Base-by-base conservation (phyloP, 2,797 vertebrate species). In the Diglossa cyanea region DNA sequence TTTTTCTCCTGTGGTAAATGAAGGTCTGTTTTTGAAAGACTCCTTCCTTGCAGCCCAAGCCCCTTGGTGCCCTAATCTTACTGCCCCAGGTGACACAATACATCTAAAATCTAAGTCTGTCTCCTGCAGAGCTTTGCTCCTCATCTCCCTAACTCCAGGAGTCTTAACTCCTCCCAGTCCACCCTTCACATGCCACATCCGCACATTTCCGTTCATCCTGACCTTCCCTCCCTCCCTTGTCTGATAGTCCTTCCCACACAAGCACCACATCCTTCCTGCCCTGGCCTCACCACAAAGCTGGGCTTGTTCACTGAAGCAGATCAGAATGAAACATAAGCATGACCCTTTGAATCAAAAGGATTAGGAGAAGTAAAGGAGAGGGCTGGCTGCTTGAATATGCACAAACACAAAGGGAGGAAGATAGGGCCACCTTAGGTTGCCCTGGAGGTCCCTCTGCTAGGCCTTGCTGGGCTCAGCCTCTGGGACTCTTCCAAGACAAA, bases 191-290 rank as follows among this genome's bases (percentile, higher is more conserved):
- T n/a, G 58, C 65, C 85, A 84, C 54, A 78, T 77, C 88, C 0
- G 3, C 68, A 58, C 39, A 18, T 93, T 95, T 93, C 86, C 2
- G 2, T 70, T 95, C 86, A 84, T 73, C 76, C 61, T 4, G 4
- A 81, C 61, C 61, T 83, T 44, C 73, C 65, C 47, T 91, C 55
- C 68, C 74, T 79, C 53, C 37, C 55, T 88, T 6, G 48, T 40
- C 88, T 80, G 78, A 94, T 20, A 88, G 58, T 39, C 73, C 82
- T 95, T 94, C 93, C 94, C 88, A 95, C 93, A 47, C 71, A 85
- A 53, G 71, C 65, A 92, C 93, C 94, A 91, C 93, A 94, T 94
- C 92, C 94, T 94, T 96, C 94, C 93, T 94, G 94, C 85, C 44
- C 79, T 6, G 19, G 61, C 66, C 85, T 91, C 42, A 1, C 76